Evolutionary conservation across 2,113 vertebrate species (phyloP).

Genomic region (Baryphthengus martii): DNA sequence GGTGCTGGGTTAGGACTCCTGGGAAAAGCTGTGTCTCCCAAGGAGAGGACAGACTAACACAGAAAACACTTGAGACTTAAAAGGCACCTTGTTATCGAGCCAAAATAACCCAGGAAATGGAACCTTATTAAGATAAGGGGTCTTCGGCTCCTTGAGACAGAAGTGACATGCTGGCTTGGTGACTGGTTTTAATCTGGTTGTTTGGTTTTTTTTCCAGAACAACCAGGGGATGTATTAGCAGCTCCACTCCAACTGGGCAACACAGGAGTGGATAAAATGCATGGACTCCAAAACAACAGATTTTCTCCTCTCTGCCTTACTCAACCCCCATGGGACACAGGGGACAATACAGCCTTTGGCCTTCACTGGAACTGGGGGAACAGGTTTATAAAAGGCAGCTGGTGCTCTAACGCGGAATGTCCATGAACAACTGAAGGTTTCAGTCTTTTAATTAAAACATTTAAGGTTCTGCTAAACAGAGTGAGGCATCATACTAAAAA

Average conservation of each 20-base stretch:
- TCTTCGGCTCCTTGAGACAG: not conserved
- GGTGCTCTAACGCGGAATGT: too few relatives aligned
- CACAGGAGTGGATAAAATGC: not conserved
- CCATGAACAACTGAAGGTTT: not conserved
- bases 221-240: not conserved
- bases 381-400: not conserved
- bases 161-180: not conserved
- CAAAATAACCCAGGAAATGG: not conserved
- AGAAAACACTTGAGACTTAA: not conserved
- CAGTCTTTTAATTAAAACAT: not conserved
- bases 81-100: not conserved
- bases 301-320: not conserved
- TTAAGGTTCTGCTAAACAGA: not conserved
- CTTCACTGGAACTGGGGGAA: not conserved
- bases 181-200: not conserved
- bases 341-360: not conserved
- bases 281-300: not conserved
- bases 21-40: not conserved
- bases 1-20: not conserved
- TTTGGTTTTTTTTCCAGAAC: not conserved
- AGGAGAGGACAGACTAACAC: not conserved
- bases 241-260: not conserved
- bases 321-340: rapidly evolving
- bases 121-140: not conserved
- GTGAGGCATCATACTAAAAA: not conserved